Base-by-base conservation (phyloP, 2,797 vertebrate species). In the Anas bahamensis region DNA sequence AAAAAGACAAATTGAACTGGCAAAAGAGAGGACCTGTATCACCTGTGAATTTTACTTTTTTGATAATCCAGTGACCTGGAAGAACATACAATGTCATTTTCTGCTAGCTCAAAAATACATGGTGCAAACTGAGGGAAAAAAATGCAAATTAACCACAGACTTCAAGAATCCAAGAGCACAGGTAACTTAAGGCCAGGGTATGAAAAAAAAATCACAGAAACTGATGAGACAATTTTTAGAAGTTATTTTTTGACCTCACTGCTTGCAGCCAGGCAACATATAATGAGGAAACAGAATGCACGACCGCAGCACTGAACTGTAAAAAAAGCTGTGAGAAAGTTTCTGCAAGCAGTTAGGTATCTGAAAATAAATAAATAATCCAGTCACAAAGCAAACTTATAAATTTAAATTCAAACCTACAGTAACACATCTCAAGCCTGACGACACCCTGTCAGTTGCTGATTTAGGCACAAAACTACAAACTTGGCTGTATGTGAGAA, bases 291-390 rank as follows among this genome's bases (percentile, higher is more conserved):
- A 83, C 13, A 70, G 18, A 64, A 28, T 44, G 39, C 26, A 52
- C 29, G 22, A 87, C 72, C 80, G 79, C 53, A 74, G 61, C 13
- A n/a, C 24, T 33, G 35, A 92, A 65, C 44, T 75, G 83, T 88
- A 96, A 92, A 87, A 89, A 48, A 72, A 92, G 35, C 55, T 80
- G 52, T 81, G 75, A 93, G 79, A 89, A 94, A 90, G 63, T 65
- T 90, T 85, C 73, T 90, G 59, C 14, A 90, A 93, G 56, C 33
- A 4, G 11, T 80, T 78, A 94, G 52, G 73, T 22, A 37, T 80
- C 65, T 80, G 26, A 8, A 74, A 33, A n/a, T 35, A 83, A 68
- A 68, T 15, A 26, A 26, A 68, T 33, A 17, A 52, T 42, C 21
- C 41, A 6, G 22, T 31, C 59, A 52, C 59, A 52, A n/a, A 77